These are phyloP conservation scores for Chrysolophus pictus DNA, from an alignment of 2,797 vertebrate species.

Conservation along the genomic window DNA sequence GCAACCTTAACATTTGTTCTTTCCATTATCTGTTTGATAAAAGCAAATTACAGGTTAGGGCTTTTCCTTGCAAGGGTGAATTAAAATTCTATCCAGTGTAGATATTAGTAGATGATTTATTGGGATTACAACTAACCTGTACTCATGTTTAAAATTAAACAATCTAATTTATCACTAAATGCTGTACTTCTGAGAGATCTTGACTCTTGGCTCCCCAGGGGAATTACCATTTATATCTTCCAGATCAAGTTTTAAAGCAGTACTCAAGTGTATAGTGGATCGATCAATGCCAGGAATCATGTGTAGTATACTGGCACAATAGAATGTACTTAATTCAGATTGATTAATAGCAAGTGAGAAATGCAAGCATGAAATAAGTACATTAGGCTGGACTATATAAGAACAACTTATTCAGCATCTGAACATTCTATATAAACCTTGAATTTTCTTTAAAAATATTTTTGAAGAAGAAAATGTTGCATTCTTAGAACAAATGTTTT, in stretches of 20 bases:
- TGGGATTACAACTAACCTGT: slow-evolving; percentile 41
- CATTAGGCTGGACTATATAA: background rate
- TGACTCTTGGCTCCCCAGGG: background rate
- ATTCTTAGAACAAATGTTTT: background rate
- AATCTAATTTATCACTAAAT: slow-evolving; percentile 40
- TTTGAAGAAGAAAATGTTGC: background rate
- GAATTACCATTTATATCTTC: background rate
- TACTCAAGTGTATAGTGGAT: background rate
- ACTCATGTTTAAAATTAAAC: slow-evolving; percentile 37
- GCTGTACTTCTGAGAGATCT: background rate
- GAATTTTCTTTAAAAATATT: background rate
- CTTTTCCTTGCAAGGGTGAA: slow-evolving; percentile 5
- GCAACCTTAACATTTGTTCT: background rate
- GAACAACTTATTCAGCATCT: background rate
- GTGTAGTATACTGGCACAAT: fast-evolving
- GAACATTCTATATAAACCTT: background rate
- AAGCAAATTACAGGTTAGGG: background rate
- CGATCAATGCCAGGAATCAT: slow-evolving; percentile 14
- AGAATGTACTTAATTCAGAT: background rate
- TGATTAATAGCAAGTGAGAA: slow-evolving; percentile 43
- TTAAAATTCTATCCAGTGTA: slow-evolving; percentile 35
- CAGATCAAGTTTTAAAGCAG: slow-evolving; percentile 13
- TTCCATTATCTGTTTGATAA: background rate
- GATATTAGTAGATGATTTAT: slow-evolving; percentile 30
- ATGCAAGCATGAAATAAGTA: background rate